Evolutionary conservation across 1,140 invertebrate genomes (phyloP).

Genomic region (Magallana ariakensis): DNA sequence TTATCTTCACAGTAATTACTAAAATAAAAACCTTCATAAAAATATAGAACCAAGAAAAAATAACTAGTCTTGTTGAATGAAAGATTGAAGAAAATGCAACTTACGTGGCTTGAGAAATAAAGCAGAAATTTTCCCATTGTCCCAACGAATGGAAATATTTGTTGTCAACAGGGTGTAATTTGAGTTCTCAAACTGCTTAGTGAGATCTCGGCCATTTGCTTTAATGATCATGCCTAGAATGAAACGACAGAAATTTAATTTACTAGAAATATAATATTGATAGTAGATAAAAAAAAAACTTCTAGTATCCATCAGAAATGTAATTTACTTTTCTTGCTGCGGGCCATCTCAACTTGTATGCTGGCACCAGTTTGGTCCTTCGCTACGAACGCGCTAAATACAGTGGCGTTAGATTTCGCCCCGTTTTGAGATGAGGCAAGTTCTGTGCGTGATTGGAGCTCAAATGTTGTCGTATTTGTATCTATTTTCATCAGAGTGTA

Average conservation of each 20-base stretch:
- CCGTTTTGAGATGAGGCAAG: neutral
- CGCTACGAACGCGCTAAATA: slow-evolving; percentile 60
- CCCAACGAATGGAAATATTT: neutral
- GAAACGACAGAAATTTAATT: no score
- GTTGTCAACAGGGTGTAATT: neutral
- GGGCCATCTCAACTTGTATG: slow-evolving; percentile 39
- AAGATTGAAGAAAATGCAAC: no score
- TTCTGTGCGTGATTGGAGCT: slow-evolving; percentile 60
- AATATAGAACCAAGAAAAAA: no score
- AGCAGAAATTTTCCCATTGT: neutral
- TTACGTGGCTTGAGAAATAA: neutral
- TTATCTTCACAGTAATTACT: neutral
- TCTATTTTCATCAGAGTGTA: slow-evolving; percentile 64
- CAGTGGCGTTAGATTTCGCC: slow-evolving; percentile 54
- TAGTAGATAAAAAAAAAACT: no score
- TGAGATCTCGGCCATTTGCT: neutral
- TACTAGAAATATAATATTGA: no score
- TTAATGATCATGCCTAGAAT: neutral
- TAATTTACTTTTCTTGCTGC: slow-evolving; percentile 15
- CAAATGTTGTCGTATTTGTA: slow-evolving; percentile 40
- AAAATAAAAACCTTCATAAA: neutral
- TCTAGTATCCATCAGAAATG: no score
- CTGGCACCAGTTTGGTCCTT: slow-evolving; percentile 22
- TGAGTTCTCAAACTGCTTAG: no score
- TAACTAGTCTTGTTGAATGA: no score